Evolutionary conservation across 1,140 invertebrate genomes (phyloP), one percentile per base, ranked within the genome.

Genomic region (Atta texana): DNA sequence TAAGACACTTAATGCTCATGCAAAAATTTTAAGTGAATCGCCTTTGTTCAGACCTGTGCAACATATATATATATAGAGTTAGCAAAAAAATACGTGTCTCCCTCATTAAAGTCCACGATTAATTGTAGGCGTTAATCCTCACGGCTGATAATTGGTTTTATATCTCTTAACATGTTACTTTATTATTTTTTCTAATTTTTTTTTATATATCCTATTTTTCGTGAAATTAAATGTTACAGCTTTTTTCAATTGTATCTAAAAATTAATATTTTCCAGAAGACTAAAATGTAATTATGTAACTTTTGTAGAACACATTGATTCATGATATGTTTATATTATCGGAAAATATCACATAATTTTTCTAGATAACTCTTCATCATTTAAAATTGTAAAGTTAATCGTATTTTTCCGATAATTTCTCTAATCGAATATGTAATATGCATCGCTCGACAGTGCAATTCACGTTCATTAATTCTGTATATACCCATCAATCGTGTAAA

Each of bases 21-120:
- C 55, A 74, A 84, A 44, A 84, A 75, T 84, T 74, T 84, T 75
- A 84, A 84, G 69, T 75, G 28, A 84, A 74, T 84, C 44, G 34
- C 64, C 55, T 24, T 28, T 39, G 55, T 14, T 61, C 16, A 18
- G 51, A 49, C 31, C 10, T 16, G 28, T 31, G 39, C 18, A 18
- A 51, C 21, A 31, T 34, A 34, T 34, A n/a, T n/a, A n/a, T n/a
- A n/a, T n/a, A n/a, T n/a, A n/a, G n/a, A 10, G 24, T 28, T 31
- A 28, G 12, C 18, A 59, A 24, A 57, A 53, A 34, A 53, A 59
- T 59, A 44, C 24, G 28, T 21, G 6, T 53, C 14, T 34, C 0
- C 24, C 66, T 57, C 34, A 12, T 24, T 72, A 69, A 49, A n/a
- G 7, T 51, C 39, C 39, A 74, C 80, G 12, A 10, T 61, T 57